Evolutionary conservation across 2,888 invertebrate species (phyloP).

Genomic region (Drosophila affinis): DNA sequence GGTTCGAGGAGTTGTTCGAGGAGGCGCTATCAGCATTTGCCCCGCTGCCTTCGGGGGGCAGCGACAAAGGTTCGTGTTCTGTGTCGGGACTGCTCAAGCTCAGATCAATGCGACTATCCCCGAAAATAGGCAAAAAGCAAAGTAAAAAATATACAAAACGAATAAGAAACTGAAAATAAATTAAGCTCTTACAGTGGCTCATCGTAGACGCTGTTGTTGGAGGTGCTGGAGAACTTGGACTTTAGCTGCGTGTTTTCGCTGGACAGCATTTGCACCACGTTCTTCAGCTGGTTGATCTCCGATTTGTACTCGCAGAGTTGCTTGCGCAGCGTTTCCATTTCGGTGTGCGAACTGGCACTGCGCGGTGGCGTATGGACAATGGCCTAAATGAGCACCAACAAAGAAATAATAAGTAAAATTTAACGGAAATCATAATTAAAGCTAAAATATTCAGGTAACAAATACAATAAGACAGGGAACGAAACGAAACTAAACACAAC

Average conservation of each 20-base stretch:
- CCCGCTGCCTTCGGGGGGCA: conserved; percentile 72
- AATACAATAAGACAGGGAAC: neutral
- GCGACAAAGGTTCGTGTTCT: conserved; percentile 83
- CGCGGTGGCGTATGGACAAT: conserved; percentile 76
- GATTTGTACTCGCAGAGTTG: conserved; percentile 82
- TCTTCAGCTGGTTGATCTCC: conserved; percentile 83
- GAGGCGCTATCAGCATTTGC: conserved; percentile 60
- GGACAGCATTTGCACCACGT: conserved; percentile 90
- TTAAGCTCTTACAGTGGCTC: conserved; percentile 82
- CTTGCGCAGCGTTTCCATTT: conserved; percentile 83
- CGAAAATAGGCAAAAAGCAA: conserved; percentile 28
- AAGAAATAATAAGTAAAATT: conserved; percentile 21
- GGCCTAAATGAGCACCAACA: conserved; percentile 55
- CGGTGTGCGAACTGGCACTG: conserved; percentile 62
- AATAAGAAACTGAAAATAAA: conserved; percentile 39
- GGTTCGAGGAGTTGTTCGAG: conserved; percentile 81
- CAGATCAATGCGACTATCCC: conserved; percentile 81
- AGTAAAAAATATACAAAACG: conserved; percentile 39
- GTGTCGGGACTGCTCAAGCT: conserved; percentile 80
- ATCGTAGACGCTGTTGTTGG: conserved; percentile 81
- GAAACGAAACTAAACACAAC: conserved; percentile 22
- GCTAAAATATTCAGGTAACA: conserved; percentile 13
- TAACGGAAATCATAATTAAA: conserved; percentile 35
- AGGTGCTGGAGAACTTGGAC: conserved; percentile 83
- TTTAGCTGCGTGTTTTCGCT: conserved; percentile 92